These are phyloP conservation scores for Homarus gammarus DNA, from an alignment of 2,888 invertebrate species.

Conservation along the genomic window DNA sequence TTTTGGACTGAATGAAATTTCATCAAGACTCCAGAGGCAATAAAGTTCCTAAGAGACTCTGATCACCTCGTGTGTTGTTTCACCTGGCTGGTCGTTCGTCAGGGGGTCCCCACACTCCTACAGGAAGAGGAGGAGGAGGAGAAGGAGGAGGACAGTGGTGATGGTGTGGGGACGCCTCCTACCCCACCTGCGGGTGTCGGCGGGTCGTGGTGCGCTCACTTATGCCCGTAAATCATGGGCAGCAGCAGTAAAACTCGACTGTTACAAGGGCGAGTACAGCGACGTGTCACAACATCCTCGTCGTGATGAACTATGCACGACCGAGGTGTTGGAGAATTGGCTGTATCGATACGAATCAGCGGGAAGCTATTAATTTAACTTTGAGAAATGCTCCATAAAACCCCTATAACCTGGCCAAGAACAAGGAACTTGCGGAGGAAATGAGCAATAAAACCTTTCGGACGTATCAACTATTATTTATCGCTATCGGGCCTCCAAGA, in stretches of 20 bases:
- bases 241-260: constrained; percentile 12
- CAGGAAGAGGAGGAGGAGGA: neutral
- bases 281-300: constrained; percentile 18
- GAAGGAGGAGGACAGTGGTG: neutral
- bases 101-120: too few species aligned
- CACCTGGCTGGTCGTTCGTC: too few species aligned
- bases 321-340: constrained; percentile 39
- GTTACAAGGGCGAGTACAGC: constrained; percentile 32
- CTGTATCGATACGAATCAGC: constrained; percentile 25
- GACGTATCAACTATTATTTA: constrained; percentile 29
- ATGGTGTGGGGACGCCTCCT: neutral
- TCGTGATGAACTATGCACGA: constrained; percentile 30
- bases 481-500: neutral
- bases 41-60: too few species aligned
- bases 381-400: constrained; percentile 39
- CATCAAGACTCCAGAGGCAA: too few species aligned
- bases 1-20: too few species aligned
- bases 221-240: constrained; percentile 15
- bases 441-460: constrained; percentile 32
- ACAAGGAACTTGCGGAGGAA: constrained; percentile 16
- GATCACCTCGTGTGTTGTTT: too few species aligned
- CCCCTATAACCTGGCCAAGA: constrained; percentile 15
- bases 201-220: neutral
- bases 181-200: neutral
- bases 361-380: constrained; percentile 47